These are phyloP conservation scores for Cnemophilus loriae DNA, from an alignment of 2,113 vertebrate genomes.

Conservation along the genomic window DNA sequence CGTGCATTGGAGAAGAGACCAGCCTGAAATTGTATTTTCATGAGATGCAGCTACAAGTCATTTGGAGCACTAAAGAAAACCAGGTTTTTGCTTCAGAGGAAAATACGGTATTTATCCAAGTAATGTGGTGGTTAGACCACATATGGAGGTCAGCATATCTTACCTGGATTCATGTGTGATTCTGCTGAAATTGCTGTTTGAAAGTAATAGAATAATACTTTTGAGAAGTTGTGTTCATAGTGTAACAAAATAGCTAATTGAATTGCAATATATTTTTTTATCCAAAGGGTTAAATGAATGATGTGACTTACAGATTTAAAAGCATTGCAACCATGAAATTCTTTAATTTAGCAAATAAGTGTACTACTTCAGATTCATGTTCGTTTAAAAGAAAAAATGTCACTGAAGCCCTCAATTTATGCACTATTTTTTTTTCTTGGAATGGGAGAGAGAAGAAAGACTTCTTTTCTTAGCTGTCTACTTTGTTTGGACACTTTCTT, in stretches of 20 bases:
- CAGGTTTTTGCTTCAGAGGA: slow-evolving; percentile 1
- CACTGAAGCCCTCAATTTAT: slow-evolving; percentile 59
- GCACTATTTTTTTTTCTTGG: slow-evolving; percentile 62
- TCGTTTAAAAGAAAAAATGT: slow-evolving; percentile 42
- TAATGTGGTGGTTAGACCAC: not conserved
- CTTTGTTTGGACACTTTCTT: slow-evolving; percentile 73
- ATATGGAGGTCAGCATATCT: slow-evolving; percentile 24
- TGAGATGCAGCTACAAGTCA: slow-evolving; percentile 67
- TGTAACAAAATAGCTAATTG: slow-evolving; percentile 53
- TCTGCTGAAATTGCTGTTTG: slow-evolving; percentile 43
- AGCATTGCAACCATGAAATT: slow-evolving; percentile 59
- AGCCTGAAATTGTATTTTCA: not conserved
- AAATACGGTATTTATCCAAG: not conserved
- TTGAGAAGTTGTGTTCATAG: slow-evolving; percentile 45
- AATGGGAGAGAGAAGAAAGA: slow-evolving; percentile 32
- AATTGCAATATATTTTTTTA: slow-evolving; percentile 70
- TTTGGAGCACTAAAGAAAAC: slow-evolving; percentile 26
- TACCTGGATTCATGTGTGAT: slow-evolving; percentile 31
- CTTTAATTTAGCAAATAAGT: slow-evolving; percentile 67
- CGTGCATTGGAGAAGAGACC: not conserved
- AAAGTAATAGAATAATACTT: slow-evolving; percentile 27
- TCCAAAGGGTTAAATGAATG: slow-evolving; percentile 70
- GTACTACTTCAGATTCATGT: slow-evolving; percentile 53
- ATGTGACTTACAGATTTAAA: slow-evolving; percentile 65
- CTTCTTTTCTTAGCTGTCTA: slow-evolving; percentile 66